Evolutionary conservation across 2,797 vertebrate species (phyloP), one percentile per base, ranked within the genome.

Genomic region (Hoplostethus atlanticus): DNA sequence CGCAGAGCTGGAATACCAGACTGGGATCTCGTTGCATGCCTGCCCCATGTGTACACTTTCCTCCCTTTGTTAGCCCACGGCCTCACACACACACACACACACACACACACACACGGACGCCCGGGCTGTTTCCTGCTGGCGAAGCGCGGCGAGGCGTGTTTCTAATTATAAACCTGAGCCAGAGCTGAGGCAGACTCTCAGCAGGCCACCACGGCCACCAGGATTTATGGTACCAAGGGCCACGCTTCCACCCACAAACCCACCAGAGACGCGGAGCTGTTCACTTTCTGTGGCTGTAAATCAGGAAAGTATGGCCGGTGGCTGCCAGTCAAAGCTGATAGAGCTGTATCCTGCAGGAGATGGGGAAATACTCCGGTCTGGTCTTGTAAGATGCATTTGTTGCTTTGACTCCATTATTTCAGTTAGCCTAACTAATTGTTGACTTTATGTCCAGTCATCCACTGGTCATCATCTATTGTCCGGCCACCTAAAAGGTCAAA

Each of bases 11-110:
- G 75, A 85, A 90, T 78, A 82, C 72, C 75, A 74, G 58, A 70
- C 73, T 71, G 74, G 85, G 82, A 91, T 91, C 90, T 69, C 71
- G 66, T 84, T 28, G 62, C 92, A 92, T 91, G 89, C 89, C 77
- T 85, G 83, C 77, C 80, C 80, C 82, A 88, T 93, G 87, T 81
- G 79, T 85, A 78, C 81, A 85, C 91, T 91, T 95, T 93, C 93
- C 94, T 94, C 85, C 90, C 90, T 94, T 95, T 95, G 94, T 95
- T 91, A 90, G 72, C 73, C 73, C 55, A 28, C 71, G 55, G 79
- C 62, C 78, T 64, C 59, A 58, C 59, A 62, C 25, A 31, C 59
- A 62, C 59, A 31, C 17, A 46, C 36, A 28, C 40, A 46, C 59
- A 61, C 59, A 61, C 64, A 36, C 84, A 84, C 78, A 88, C 70